Evolutionary conservation across 2,113 vertebrate genomes (phyloP).

Genomic region (Puntigrus tetrazona): DNA sequence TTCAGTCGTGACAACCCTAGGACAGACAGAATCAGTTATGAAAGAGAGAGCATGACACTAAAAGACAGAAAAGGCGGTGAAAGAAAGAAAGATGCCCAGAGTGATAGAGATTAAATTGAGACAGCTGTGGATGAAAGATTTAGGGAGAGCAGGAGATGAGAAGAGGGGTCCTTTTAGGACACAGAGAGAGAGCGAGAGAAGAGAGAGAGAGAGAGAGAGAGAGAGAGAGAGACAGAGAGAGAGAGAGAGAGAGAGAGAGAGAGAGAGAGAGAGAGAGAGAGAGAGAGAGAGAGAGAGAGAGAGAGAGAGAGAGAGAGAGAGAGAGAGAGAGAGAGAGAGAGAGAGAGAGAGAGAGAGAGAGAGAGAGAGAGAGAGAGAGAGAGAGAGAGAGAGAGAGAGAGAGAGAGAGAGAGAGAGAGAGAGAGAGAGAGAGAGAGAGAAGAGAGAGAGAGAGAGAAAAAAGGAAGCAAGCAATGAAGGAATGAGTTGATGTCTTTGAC

Average conservation of each 20-base stretch:
- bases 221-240: not conserved
- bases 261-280: not conserved
- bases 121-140: conserved; percentile 46
- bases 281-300: not conserved
- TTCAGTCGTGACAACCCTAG: not conserved
- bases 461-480: not conserved
- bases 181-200: not conserved
- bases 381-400: not conserved
- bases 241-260: conserved; percentile 5
- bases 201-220: not conserved
- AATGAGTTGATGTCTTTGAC: not conserved
- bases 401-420: conserved; percentile 5
- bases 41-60: not conserved
- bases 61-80: not conserved
- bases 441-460: not conserved
- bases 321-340: conserved; percentile 5
- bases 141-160: conserved; percentile 10
- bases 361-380: not conserved
- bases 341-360: not conserved
- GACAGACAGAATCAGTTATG: conserved; percentile 23
- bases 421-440: not conserved
- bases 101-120: conserved; percentile 24
- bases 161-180: conserved; percentile 17
- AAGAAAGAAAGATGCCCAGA: conserved; percentile 14
- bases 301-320: not conserved